Conservation (phyloP, 1,140 invertebrate genomes). For the Heliconius nattereri region DNA sequence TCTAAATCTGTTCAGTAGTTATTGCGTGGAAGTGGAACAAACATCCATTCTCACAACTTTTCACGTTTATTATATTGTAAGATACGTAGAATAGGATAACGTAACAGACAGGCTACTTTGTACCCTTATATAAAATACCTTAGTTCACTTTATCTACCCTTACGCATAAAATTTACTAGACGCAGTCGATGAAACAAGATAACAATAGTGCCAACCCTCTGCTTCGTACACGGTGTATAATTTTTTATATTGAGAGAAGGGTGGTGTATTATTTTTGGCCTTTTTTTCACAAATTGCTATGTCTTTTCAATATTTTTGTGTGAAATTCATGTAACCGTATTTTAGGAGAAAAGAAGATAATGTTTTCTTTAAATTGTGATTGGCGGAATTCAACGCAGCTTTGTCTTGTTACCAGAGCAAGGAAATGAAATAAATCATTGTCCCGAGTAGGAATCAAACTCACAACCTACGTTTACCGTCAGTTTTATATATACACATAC, state of each 20-base stretch:
- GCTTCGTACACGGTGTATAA: not conserved
- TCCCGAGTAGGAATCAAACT: too few species aligned
- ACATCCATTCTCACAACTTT: too few species aligned
- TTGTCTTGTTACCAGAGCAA: too few species aligned
- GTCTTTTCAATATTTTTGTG: not conserved
- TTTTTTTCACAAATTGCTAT: not conserved
- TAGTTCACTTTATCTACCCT: slow-evolving; percentile 48
- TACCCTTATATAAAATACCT: slow-evolving; percentile 26
- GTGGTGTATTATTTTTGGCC: not conserved
- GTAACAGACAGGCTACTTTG: slow-evolving; percentile 11
- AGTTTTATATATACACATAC: slow-evolving; percentile 39
- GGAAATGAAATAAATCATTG: too few species aligned
- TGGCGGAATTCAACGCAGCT: too few species aligned
- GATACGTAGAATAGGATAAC: not conserved
- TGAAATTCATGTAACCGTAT: too few species aligned
- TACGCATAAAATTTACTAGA: slow-evolving; percentile 37
- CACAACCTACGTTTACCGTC: too few species aligned
- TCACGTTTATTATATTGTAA: too few species aligned
- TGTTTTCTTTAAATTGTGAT: too few species aligned
- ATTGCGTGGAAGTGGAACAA: too few species aligned
- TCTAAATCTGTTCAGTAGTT: too few species aligned
- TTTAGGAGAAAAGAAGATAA: too few species aligned
- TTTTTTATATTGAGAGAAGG: not conserved
- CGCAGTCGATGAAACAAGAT: slow-evolving; percentile 42
- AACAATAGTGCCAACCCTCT: slow-evolving; percentile 34